These are phyloP conservation scores for Elachura formosa DNA, from an alignment of 2,113 vertebrate species.

Conservation along the genomic window DNA sequence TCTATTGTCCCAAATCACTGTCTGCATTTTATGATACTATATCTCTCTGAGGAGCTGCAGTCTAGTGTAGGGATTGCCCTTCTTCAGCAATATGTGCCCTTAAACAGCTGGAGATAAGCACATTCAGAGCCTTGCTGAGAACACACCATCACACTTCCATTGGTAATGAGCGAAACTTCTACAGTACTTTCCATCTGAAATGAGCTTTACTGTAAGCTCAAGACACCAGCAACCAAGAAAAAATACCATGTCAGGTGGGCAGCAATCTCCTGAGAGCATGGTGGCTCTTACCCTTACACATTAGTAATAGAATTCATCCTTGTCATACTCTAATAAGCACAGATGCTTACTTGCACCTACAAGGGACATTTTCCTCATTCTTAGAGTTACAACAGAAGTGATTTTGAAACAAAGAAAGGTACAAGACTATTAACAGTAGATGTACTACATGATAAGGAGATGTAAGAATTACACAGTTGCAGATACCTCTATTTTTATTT, in stretches of 20 bases:
- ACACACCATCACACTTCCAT: not conserved
- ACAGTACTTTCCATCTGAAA: not conserved
- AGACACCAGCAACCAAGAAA: not conserved
- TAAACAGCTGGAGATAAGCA: slow-evolving; percentile 7
- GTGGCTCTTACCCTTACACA: not conserved
- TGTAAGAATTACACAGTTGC: not conserved
- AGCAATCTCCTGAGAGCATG: not conserved
- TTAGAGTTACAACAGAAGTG: not conserved
- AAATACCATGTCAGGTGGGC: not conserved
- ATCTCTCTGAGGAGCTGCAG: slow-evolving; percentile 5
- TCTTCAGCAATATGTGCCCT: not conserved
- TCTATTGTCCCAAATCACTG: not conserved
- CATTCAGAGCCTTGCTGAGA: not conserved
- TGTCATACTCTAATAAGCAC: not conserved
- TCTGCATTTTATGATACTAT: not conserved
- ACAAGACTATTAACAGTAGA: not conserved
- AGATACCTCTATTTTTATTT: not conserved
- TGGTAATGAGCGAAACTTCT: not conserved
- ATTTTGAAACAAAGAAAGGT: not conserved
- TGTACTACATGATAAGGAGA: not conserved
- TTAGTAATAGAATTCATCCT: not conserved
- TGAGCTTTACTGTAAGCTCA: not conserved
- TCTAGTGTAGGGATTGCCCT: not conserved
- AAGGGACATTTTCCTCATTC: not conserved
- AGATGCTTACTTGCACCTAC: not conserved